Evolutionary conservation across 2,113 vertebrate species (phyloP).

Genomic region (Myrmecobius fasciatus): DNA sequence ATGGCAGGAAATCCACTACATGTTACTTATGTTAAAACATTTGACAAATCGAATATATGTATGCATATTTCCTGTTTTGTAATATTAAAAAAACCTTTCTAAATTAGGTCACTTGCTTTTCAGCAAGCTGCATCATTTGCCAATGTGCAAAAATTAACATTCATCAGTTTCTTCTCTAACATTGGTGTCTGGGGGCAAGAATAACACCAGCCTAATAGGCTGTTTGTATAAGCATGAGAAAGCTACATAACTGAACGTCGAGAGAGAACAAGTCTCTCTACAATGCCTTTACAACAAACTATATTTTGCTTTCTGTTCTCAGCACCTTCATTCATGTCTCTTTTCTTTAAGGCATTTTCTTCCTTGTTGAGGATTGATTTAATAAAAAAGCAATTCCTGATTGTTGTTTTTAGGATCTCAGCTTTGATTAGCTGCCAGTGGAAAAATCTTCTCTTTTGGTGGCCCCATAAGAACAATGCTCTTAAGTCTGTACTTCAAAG

Average conservation of each 20-base stretch:
- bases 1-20: no score
- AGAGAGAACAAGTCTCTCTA: neutral
- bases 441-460: neutral
- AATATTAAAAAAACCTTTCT: neutral
- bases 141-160: neutral
- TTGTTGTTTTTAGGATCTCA: neutral
- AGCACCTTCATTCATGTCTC: neutral
- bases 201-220: neutral
- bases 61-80: no score
- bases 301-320: neutral
- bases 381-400: neutral
- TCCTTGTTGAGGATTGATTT: neutral
- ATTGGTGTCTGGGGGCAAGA: neutral
- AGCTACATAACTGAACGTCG: neutral
- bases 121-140: neutral
- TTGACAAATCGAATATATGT: no score
- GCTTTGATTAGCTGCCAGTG: neutral
- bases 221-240: neutral
- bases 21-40: no score
- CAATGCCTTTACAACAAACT: neutral
- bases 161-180: neutral
- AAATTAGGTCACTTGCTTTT: slow-evolving; percentile 12
- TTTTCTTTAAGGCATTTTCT: slow-evolving; percentile 3
- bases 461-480: neutral
- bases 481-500: neutral